A percentile compares a stretch with the other conserved stretches of the same genome.
These are phyloP conservation scores for Gopherus flavomarginatus DNA, from an alignment of 2,113 vertebrate species.

Conservation along the genomic window DNA sequence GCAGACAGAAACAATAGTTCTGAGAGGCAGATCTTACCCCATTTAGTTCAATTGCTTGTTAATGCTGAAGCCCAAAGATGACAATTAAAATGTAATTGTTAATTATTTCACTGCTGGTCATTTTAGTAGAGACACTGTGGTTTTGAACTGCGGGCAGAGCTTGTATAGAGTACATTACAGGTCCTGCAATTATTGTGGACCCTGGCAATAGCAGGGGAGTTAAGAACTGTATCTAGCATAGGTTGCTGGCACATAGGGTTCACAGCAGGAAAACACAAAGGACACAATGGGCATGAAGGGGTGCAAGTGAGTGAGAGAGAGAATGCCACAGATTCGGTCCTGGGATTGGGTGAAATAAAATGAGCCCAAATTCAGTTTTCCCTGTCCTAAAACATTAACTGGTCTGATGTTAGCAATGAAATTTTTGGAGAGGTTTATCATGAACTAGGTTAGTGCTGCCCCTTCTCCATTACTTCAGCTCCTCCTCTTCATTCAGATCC, in stretches of 20 bases:
- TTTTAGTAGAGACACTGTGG: not conserved
- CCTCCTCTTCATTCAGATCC: not conserved
- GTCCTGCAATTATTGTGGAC: not conserved
- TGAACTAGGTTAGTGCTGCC: not conserved
- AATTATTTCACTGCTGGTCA: fast-evolving
- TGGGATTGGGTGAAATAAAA: not conserved
- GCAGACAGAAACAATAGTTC: not conserved
- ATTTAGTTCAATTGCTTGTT: fast-evolving
- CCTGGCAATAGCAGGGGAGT: not conserved
- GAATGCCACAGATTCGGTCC: not conserved
- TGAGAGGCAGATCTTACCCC: fast-evolving
- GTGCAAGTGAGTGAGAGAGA: not conserved
- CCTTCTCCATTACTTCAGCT: not conserved
- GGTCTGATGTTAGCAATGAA: not conserved
- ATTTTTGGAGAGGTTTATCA: not conserved
- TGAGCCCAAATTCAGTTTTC: not conserved
- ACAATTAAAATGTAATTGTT: fast-evolving
- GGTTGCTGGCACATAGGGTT: not conserved
- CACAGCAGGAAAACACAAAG: not conserved
- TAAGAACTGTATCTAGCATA: not conserved
- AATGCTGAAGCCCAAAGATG: not conserved
- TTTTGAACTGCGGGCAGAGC: fast-evolving
- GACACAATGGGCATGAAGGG: not conserved
- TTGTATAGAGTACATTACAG: not conserved
- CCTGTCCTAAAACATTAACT: not conserved